phyloP scores from a whole-genome alignment of 2,797 vertebrate species.

The Cyprinodon diabolis region DNA sequence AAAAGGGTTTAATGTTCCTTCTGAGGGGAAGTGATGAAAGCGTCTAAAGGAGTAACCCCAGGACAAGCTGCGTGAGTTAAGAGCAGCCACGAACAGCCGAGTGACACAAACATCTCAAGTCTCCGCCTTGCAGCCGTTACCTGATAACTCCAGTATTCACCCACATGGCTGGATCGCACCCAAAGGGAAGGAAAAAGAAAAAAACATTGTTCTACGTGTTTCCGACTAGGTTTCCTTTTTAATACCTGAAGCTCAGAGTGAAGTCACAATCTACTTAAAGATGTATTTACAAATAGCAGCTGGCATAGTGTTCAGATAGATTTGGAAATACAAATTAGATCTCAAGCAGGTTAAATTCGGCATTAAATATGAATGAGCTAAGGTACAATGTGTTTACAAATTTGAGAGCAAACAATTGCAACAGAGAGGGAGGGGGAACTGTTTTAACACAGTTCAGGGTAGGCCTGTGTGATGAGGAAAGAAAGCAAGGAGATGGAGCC shows the following conservation, averaged over 20 bases:
- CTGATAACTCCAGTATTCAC: slow-evolving; percentile 45
- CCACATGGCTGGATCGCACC: slow-evolving; percentile 38
- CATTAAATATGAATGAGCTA: slow-evolving; percentile 51
- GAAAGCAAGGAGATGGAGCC: slow-evolving; percentile 19
- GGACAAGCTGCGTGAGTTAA: slow-evolving; percentile 32
- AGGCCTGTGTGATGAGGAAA: slow-evolving; percentile 5
- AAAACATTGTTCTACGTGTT: slow-evolving; percentile 14
- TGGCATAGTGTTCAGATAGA: slow-evolving; percentile 34
- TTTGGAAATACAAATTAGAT: slow-evolving; percentile 43
- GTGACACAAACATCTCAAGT: slow-evolving; percentile 67
- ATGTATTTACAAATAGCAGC: slow-evolving; percentile 32
- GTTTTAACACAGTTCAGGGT: slow-evolving; percentile 34
- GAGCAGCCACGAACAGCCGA: slow-evolving; percentile 51
- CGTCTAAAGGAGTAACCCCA: slow-evolving; percentile 53
- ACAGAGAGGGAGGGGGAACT: slow-evolving; percentile 27
- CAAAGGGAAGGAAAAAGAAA: slow-evolving; percentile 28
- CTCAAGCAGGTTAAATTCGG: slow-evolving; percentile 59
- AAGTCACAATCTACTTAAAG: slow-evolving; percentile 55
- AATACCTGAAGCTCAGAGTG: slow-evolving; percentile 44
- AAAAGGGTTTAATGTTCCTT: slow-evolving; percentile 74
- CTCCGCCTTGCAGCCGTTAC: slow-evolving; percentile 60
- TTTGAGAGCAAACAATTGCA: slow-evolving; percentile 30
- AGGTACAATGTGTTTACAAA: slow-evolving; percentile 37
- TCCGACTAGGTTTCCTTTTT: slow-evolving; percentile 38
- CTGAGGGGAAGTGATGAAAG: slow-evolving; percentile 69